Evolutionary conservation across 2,888 invertebrate genomes (phyloP), one percentile per base, ranked within the genome.

Genomic region (Cataglyphis rosenhaueri): DNA sequence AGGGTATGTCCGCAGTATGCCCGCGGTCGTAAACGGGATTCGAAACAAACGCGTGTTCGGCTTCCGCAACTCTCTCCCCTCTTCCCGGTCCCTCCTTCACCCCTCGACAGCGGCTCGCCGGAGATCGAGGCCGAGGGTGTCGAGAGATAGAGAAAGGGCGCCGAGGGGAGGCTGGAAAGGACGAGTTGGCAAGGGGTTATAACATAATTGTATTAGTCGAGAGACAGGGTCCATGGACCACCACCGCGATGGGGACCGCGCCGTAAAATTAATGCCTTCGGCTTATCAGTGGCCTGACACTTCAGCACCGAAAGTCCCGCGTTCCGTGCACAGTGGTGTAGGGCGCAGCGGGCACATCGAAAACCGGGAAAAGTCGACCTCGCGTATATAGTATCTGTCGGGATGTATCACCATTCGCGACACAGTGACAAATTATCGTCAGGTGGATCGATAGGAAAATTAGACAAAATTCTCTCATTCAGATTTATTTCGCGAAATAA

Each of bases 191-290:
- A 92, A 92, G 93, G 93, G 93, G 93, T 93, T 93, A 93, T 91
- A 92, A 93, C 92, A 93, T 94, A 94, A 94, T 94, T 94, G 94
- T 93, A 94, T 94, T 94, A 94, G 93, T 92, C 91, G 91, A 84
- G 85, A 85, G 85, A 85, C 87, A 90, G 91, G 90, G 91, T 90
- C 90, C 88, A 81, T 82, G 82, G 85, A 85, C 86, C 83, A 82
- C 73, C 75, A 38, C 0, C 75, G 88, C 83, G 84, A 84, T 88
- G 92, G 93, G 92, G 92, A 92, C 87, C 89, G 84, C 81, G 87
- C 91, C 91, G 93, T 92, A 92, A 93, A 94, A 94, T 94, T 93
- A 94, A 94, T 94, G 94, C 93, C 92, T 92, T 91, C 90, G 93
- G 93, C 94, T 94, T 94, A 94, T 94, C 94, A 93, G 94, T 92